A percentile compares a stretch with the other conserved stretches of the same genome.
phyloP scores from a whole-genome alignment of 1,140 invertebrate genomes.

The Pogonomyrmex californicus region DNA sequence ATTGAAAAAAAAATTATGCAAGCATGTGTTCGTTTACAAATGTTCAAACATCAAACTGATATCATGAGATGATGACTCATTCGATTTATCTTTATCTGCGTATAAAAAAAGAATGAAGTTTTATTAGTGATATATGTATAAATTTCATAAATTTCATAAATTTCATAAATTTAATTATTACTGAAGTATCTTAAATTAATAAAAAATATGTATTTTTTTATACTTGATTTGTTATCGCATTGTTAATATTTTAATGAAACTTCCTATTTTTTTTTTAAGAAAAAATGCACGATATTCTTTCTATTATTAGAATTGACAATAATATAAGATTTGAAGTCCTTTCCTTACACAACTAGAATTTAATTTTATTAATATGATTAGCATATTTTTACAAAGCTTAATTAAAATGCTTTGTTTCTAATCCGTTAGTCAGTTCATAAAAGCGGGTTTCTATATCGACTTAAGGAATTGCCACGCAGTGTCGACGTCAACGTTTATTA shows the following conservation, averaged over 20 bases:
- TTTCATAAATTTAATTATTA: background rate
- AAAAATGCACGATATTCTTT: background rate
- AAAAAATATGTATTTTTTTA: background rate
- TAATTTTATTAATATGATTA: constrained; percentile 22
- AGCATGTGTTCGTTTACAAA: background rate
- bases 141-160: background rate
- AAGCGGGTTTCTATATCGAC: constrained; percentile 45
- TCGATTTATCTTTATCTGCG: background rate
- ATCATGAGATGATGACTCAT: background rate
- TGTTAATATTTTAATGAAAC: constrained; percentile 9
- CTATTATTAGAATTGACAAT: background rate
- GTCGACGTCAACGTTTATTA: constrained; percentile 61
- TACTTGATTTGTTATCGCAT: background rate
- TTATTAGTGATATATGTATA: background rate
- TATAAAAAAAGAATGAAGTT: background rate
- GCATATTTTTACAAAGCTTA: constrained; percentile 19
- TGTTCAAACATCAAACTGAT: background rate
- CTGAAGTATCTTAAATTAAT: background rate
- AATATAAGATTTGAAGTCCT: background rate
- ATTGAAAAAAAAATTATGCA: background rate
- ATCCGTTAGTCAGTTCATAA: constrained; percentile 57
- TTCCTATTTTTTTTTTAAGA: background rate
- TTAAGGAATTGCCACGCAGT: constrained; percentile 56
- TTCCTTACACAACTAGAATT: background rate
- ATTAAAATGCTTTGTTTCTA: constrained; percentile 47